Percentiles rank a stretch among this genome's conserved stretches.
Conservation (phyloP, 2,113 vertebrate species). For the Anser brachyrhynchus region DNA sequence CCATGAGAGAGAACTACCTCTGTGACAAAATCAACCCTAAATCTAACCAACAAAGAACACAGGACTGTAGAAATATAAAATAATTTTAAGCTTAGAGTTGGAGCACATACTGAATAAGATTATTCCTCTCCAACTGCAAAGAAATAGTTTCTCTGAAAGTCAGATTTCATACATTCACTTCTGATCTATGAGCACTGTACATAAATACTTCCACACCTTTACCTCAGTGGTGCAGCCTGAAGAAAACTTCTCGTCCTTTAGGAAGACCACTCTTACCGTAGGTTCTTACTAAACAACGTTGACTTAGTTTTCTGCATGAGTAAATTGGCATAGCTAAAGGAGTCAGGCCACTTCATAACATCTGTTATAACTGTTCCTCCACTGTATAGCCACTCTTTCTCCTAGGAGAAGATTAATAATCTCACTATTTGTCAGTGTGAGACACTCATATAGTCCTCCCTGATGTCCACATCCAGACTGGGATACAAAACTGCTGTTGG, state of each 20-base stretch:
- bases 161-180: background rate
- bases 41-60: background rate
- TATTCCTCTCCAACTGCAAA: background rate
- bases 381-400: background rate
- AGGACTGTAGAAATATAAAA: background rate
- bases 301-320: background rate
- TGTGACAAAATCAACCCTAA: background rate
- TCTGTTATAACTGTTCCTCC: too few relatives aligned
- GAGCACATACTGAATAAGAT: background rate
- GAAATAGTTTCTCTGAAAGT: background rate
- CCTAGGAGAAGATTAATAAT: background rate
- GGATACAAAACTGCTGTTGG: background rate
- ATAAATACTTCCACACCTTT: background rate
- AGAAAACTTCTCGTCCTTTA: background rate
- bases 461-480: background rate
- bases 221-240: too few relatives aligned
- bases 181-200: accelerated
- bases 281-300: background rate
- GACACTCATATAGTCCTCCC: accelerated
- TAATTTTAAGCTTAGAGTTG: background rate
- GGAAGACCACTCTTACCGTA: background rate
- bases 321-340: background rate
- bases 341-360: background rate
- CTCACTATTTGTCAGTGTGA: background rate
- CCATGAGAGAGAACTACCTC: background rate